Evolutionary conservation across 2,113 vertebrate genomes (phyloP).

Genomic region (Procavia capensis): DNA sequence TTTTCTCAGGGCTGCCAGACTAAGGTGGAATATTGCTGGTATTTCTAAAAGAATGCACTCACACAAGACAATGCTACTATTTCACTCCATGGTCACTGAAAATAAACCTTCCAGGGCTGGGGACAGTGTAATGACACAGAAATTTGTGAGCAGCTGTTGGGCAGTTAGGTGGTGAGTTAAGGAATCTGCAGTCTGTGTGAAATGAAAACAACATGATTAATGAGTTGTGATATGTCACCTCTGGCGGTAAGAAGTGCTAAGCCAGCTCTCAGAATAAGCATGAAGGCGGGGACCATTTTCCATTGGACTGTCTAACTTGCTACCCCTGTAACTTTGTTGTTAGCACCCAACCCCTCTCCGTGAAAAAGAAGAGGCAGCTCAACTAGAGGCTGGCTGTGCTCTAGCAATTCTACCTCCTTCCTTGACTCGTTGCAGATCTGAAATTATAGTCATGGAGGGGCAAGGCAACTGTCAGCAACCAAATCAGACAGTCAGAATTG

Average conservation of each 20-base stretch:
- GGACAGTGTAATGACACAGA: background rate
- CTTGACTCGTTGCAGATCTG: background rate
- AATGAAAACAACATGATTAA: background rate
- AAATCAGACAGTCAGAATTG: slow-evolving; percentile 43
- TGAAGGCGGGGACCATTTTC: background rate
- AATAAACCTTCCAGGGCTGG: slow-evolving; percentile 8
- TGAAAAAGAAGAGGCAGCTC: background rate
- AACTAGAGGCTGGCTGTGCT: slow-evolving; percentile 4
- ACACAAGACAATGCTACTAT: background rate
- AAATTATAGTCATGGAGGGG: slow-evolving; percentile 51
- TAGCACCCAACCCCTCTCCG: background rate
- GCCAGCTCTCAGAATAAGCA: background rate
- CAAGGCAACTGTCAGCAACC: background rate
- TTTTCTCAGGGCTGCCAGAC: background rate
- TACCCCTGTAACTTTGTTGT: background rate
- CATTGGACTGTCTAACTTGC: background rate
- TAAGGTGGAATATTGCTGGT: background rate
- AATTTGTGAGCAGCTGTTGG: background rate
- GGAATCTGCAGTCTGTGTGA: background rate
- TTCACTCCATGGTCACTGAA: background rate
- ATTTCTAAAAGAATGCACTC: background rate
- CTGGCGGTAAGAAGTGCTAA: background rate
- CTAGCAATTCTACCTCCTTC: background rate
- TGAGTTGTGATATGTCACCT: background rate
- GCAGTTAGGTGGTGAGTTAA: slow-evolving; percentile 5